Evolutionary conservation across 2,113 vertebrate genomes (phyloP), one percentile per base, ranked within the genome.

Genomic region (Perca flavescens): DNA sequence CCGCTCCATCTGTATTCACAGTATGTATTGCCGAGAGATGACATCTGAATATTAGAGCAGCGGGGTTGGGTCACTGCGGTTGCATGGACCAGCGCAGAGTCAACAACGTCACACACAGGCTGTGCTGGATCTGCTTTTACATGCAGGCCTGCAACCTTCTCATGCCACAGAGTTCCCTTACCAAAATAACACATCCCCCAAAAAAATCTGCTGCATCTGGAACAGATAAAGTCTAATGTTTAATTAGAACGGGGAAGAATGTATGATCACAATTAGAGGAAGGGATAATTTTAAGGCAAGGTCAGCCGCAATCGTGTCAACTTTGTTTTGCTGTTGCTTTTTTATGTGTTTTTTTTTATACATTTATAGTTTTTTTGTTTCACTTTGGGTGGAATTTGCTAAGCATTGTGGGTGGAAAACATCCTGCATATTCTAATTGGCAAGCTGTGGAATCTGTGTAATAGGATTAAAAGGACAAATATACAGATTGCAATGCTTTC

Each of bases 231-330:
- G 80, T 47, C 83, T 92, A 87, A 87, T 65, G 82, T 95, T 96
- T 97, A 96, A 97, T 97, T 96, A 96, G 84, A 96, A 93, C 80
- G 86, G 87, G 86, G 86, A 93, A 94, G 94, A 95, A 89, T 93
- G 85, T 86, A 92, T 60, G 82, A 94, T 95, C 92, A 87, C 93
- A 95, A 96, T 96, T 95, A 94, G 94, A 87, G 83, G 85, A 86
- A 85, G 5, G 93, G 95, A 92, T 95, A 93, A 96, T 96, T 97
- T 96, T 87, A 96, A 96, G 95, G 92, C 93, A 89, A 88, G 78
- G 86, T 88, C 76, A 47, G 67, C 93, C 91, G 19, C 93, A 94
- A 63, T 84, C 86, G 70, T 93, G 93, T 94, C 92, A 90, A 92
- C 91, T 93, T 90, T 94, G 92, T 94, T 93, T 92, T 89, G 83